A percentile compares a stretch with the other conserved stretches of the same genome.
Evolutionary conservation across 2,113 vertebrate genomes (phyloP).

Genomic region (Tinamus guttatus): DNA sequence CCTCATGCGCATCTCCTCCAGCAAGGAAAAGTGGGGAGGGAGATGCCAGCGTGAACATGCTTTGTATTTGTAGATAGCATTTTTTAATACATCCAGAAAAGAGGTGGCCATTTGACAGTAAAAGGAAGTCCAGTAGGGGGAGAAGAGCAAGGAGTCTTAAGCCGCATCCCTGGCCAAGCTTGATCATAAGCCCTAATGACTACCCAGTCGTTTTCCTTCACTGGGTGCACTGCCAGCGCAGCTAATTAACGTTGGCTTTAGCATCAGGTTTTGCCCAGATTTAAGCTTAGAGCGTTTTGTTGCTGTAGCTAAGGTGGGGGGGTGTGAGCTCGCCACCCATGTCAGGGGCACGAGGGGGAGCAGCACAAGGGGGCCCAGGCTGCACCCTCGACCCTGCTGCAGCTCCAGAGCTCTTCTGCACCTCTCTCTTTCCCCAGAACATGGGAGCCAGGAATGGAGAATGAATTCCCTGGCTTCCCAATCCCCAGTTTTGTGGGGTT

Average conservation of each 20-base stretch:
- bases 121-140: neutral
- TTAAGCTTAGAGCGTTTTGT: neutral
- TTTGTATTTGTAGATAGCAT: fast-evolving
- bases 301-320: neutral
- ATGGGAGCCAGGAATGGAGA: neutral
- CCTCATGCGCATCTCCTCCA: fast-evolving
- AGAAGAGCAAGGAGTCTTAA: neutral
- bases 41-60: fast-evolving
- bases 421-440: neutral
- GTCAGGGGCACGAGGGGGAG: neutral
- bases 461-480: neutral
- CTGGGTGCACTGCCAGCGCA: neutral
- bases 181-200: neutral
- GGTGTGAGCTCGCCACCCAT: neutral
- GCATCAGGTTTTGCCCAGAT: neutral
- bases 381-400: neutral
- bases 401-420: neutral
- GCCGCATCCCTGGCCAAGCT: neutral
- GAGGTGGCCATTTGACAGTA: neutral
- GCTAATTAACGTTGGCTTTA: neutral
- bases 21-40: neutral
- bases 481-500: neutral
- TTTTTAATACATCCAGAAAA: neutral
- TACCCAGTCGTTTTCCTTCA: neutral
- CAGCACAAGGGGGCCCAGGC: neutral